Conservation (phyloP, 37 sponge, comb jelly and placozoan genomes). For the Halisarca cf. caerulea region DNA sequence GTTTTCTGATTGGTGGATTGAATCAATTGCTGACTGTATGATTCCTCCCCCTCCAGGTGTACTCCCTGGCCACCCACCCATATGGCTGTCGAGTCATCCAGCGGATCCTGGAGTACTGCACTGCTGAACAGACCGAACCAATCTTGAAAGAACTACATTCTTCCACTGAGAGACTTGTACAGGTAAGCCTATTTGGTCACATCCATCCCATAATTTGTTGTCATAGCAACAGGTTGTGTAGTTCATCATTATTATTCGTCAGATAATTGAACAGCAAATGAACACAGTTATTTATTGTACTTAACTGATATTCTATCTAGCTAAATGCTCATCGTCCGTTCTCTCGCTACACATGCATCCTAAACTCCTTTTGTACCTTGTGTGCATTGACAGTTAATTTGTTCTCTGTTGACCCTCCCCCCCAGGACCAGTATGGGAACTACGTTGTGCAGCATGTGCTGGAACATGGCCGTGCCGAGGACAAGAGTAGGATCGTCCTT, state of each 20-base stretch:
- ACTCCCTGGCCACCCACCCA: slow-evolving; percentile 85
- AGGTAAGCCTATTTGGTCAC: no score
- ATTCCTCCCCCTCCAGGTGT: slow-evolving; percentile 50
- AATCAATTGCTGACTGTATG: background rate
- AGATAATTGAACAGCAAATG: background rate
- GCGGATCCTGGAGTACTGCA: slow-evolving; percentile 90
- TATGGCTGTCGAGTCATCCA: slow-evolving; percentile 98
- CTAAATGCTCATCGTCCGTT: background rate
- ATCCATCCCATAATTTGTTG: no score
- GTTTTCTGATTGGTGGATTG: no score
- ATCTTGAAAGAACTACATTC: slow-evolving; percentile 82
- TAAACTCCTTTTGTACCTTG: background rate
- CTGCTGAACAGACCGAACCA: slow-evolving; percentile 67
- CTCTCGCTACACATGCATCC: background rate
- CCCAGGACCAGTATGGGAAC: slow-evolving; percentile 85
- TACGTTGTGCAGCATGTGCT: slow-evolving; percentile 93
- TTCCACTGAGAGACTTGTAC: slow-evolving; percentile 71
- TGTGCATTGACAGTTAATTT: no score
- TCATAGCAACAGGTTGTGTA: no score
- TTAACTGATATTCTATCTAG: background rate
- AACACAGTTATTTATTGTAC: background rate
- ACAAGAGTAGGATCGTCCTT: slow-evolving; percentile 73
- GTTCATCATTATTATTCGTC: no score
- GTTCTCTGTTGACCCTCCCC: no score
- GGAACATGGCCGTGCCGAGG: slow-evolving; percentile 78